These are phyloP conservation scores for Monochamus alternatus DNA, from an alignment of 2,888 invertebrate species.

Conservation along the genomic window DNA sequence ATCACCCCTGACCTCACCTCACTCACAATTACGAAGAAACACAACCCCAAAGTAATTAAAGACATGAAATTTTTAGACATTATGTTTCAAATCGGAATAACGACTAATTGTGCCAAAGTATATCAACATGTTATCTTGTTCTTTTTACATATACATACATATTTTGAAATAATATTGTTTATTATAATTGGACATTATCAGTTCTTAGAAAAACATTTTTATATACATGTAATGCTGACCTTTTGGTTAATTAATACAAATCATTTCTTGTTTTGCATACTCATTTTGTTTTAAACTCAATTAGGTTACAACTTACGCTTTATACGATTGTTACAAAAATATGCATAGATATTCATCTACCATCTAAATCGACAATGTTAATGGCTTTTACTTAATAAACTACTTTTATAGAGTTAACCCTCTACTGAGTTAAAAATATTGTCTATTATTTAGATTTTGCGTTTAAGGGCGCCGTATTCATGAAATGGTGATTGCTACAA, in stretches of 20 bases:
- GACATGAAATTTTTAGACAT: not conserved
- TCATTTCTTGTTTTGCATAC: not conserved
- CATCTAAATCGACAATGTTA: too few relatives aligned
- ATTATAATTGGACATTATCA: not conserved
- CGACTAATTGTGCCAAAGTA: not conserved
- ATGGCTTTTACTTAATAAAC: too few relatives aligned
- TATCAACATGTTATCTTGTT: not conserved
- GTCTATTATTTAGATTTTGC: too few relatives aligned
- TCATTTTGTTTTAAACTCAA: not conserved
- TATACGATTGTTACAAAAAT: too few relatives aligned
- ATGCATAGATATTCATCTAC: too few relatives aligned
- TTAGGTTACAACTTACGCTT: not conserved
- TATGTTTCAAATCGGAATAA: not conserved
- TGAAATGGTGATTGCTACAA: too few relatives aligned
- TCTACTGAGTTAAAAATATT: too few relatives aligned
- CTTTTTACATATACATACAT: not conserved
- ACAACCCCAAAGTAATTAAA: not conserved
- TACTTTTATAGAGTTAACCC: too few relatives aligned
- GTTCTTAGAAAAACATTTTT: not conserved
- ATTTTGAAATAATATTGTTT: conserved; percentile 1
- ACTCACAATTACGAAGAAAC: not conserved
- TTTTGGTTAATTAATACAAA: not conserved
- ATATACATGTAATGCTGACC: not conserved
- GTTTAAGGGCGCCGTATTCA: too few relatives aligned
- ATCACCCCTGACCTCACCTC: conserved; percentile 10